phyloP scores from a whole-genome alignment of 1,140 invertebrate species.

The Hetaerina americana region DNA sequence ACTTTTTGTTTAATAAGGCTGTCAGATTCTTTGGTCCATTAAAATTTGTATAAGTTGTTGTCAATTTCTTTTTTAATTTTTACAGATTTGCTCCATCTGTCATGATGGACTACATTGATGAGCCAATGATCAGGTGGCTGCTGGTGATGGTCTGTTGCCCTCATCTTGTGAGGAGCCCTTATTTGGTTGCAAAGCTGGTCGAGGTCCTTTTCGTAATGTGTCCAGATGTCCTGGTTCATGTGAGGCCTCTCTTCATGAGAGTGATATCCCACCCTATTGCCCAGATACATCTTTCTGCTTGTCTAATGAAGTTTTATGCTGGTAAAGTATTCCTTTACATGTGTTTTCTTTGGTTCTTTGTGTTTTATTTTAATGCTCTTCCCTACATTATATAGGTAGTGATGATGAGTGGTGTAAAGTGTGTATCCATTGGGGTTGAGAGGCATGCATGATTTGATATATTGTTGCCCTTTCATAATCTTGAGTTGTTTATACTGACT shows the following conservation, averaged over 20 bases:
- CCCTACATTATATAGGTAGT: no score
- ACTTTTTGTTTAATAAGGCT: no score
- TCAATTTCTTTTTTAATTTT: constrained; percentile 18
- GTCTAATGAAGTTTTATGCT: constrained; percentile 96
- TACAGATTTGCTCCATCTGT: constrained; percentile 62
- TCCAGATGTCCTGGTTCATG: constrained; percentile 53
- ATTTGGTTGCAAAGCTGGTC: constrained; percentile 86
- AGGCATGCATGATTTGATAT: no score
- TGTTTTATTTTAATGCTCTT: no score
- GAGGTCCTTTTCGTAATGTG: constrained; percentile 91
- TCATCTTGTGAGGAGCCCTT: constrained; percentile 87
- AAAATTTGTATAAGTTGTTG: constrained; percentile 5
- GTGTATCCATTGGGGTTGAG: no score
- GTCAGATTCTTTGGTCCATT: no score
- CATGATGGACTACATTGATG: constrained; percentile 62
- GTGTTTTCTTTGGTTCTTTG: no score
- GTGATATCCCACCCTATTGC: constrained; percentile 81
- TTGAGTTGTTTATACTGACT: no score
- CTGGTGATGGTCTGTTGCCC: constrained; percentile 79
- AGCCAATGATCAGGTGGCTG: constrained; percentile 75
- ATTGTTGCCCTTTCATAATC: no score
- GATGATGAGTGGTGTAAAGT: no score
- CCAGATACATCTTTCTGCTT: constrained; percentile 63
- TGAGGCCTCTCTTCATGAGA: constrained; percentile 42
- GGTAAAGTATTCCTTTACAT: constrained; percentile 25